Evolutionary conservation across 64 coral and sea anemone species (phyloP).

Genomic region (Stichodactyla mertensii): DNA sequence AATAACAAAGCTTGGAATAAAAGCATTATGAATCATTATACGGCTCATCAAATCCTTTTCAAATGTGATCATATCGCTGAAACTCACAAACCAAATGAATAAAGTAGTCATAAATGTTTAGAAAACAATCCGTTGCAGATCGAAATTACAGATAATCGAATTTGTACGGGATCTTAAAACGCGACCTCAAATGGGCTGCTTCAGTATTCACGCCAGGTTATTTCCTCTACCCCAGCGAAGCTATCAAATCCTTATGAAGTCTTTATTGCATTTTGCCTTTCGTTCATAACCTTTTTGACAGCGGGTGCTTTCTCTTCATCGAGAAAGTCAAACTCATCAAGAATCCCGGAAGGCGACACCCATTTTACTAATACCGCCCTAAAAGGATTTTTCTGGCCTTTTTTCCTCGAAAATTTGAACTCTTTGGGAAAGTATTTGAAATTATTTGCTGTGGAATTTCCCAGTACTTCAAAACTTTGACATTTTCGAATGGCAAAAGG

Average conservation of each 20-base stretch:
- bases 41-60: slow-evolving; percentile 9
- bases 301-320: slow-evolving; percentile 6
- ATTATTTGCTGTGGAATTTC: neutral
- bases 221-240: slow-evolving; percentile 24
- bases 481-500: slow-evolving; percentile 2
- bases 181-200: slow-evolving; percentile 8
- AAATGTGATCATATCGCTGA: neutral
- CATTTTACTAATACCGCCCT: neutral
- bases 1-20: slow-evolving; percentile 20
- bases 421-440: slow-evolving; percentile 2
- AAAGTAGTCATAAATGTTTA: slow-evolving; percentile 3
- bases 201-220: slow-evolving; percentile 5
- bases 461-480: slow-evolving; percentile 1
- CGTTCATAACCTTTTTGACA: slow-evolving; percentile 30
- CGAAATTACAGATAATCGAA: slow-evolving; percentile 9
- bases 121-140: slow-evolving; percentile 5
- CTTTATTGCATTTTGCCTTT: slow-evolving; percentile 2
- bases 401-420: neutral
- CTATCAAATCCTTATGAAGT: slow-evolving; percentile 25
- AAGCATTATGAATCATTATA: slow-evolving; percentile 5
- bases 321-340: slow-evolving; percentile 6
- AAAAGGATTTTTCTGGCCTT: neutral
- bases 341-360: slow-evolving; percentile 15
- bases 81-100: slow-evolving; percentile 2
- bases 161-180: slow-evolving; percentile 4